Base-by-base conservation (phyloP, 2,797 vertebrate genomes). In the Myotis myotis region DNA sequence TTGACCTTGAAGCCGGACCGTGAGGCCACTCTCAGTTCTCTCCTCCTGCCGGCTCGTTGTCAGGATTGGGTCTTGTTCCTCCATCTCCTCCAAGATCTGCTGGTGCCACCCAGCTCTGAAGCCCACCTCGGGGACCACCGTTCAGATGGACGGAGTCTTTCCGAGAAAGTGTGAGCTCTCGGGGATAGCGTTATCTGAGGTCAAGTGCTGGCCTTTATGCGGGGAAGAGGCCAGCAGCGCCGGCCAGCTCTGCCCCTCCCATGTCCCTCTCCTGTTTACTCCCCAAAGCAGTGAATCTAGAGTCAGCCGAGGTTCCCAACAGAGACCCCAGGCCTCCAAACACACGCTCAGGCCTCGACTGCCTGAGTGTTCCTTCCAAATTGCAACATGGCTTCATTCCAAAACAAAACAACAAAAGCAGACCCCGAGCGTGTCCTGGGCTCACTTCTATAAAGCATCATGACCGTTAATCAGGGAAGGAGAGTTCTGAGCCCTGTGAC, bases 321-420 rank as follows among this genome's bases (percentile, higher is more conserved):
- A 75, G 96, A 97, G 90, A 92, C 17, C 28, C 44, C 28, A 71
- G 66, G 94, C 91, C 95, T 96, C 96, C 95, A 92, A 68, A 94
- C 81, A 64, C 74, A 89, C 64, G 19, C 76, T 91, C 51, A 1
- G 41, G 72, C 93, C 53, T 44, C 66, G 84, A 47, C 93, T 41
- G 49, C 95, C 89, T 49, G 53, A 44, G 80, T 97, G 97, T 98
- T 97, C 83, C 94, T 86, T 97, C 3, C 28, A 53, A 79, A 95
- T 86, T 90, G 64, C 94, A 93, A 49, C 85, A 62, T 57, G 88
- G 88, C 86, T 97, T 98, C 97, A 95, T 97, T 98, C 88, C 74
- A 97, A 97, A 97, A 95, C 94, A 96, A 96, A 95, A 47, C 66
- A 85, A 83, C 7, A 22, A 93, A 92, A 88, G 44, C 47, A 70